phyloP scores from a whole-genome alignment of 2,797 vertebrate species.

The Varecia variegata region DNA sequence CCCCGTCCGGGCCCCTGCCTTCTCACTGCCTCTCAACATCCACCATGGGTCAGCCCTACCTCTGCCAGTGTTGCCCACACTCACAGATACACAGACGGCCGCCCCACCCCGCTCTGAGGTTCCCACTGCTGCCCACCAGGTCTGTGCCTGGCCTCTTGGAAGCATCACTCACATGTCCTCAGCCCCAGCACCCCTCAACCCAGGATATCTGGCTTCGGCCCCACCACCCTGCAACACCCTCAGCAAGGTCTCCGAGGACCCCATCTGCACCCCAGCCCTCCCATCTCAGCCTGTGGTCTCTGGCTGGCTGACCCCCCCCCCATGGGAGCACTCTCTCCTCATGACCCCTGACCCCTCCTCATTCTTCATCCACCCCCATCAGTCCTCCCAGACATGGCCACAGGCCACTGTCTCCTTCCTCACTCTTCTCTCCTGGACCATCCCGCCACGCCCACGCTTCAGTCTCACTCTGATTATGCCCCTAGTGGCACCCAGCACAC shows the following conservation, averaged over 20 bases:
- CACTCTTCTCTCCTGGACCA: neutral
- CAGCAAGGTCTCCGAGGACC: neutral
- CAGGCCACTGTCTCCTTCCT: neutral
- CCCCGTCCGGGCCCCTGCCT: neutral
- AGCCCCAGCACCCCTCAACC: neutral
- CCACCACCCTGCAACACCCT: neutral
- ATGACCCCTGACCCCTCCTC: neutral
- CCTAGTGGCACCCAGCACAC: neutral
- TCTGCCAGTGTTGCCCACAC: neutral
- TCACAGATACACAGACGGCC: neutral
- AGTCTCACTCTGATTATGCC: too few relatives aligned
- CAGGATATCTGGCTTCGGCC: neutral
- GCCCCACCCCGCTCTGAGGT: neutral
- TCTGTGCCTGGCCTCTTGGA: neutral
- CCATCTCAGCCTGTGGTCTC: neutral
- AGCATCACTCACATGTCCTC: neutral
- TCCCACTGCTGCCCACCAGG: neutral
- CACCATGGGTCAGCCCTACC: neutral
- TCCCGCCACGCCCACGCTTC: neutral
- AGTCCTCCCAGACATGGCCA: neutral
- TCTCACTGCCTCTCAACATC: fast-evolving
- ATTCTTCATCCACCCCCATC: neutral
- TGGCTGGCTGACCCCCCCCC: neutral
- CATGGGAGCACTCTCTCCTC: neutral
- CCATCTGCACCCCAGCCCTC: neutral